phyloP scores from a whole-genome alignment of 2,888 invertebrate species.

The Halictus quadricinctus region DNA sequence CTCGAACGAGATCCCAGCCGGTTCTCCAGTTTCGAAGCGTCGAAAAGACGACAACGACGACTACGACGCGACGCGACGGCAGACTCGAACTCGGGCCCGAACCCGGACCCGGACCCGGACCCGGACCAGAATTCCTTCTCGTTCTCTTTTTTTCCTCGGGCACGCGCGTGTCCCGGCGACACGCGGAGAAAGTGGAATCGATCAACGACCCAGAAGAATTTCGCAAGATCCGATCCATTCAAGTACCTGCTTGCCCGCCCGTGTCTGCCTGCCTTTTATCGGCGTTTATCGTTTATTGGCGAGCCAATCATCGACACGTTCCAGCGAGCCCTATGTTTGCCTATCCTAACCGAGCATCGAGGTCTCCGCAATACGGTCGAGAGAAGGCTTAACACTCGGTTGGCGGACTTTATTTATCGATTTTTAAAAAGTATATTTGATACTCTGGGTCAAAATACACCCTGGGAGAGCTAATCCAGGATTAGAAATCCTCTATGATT shows the following conservation, averaged over 20 bases:
- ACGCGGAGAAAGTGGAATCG: constrained; percentile 30
- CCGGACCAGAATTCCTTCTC: not conserved
- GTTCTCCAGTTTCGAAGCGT: constrained; percentile 12
- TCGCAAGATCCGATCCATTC: constrained; percentile 1
- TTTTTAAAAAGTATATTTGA: too few relatives aligned
- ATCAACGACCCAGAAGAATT: constrained; percentile 2
- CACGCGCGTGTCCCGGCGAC: constrained; percentile 10
- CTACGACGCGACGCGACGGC: not conserved
- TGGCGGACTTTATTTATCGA: too few relatives aligned
- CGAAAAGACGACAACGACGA: not conserved
- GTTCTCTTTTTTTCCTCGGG: not conserved
- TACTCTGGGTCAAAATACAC: too few relatives aligned
- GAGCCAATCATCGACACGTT: constrained; percentile 24
- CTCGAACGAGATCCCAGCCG: constrained; percentile 32
- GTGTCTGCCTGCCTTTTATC: not conserved
- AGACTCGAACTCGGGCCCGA: not conserved
- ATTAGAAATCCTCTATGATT: too few relatives aligned
- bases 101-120: not conserved
- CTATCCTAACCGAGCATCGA: not conserved
- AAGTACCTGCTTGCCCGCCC: not conserved
- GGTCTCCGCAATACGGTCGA: not conserved
- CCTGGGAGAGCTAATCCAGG: too few relatives aligned
- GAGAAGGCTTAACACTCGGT: not conserved
- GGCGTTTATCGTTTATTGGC: constrained; percentile 10
- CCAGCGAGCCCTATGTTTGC: not conserved